Conservation (phyloP, 2,113 vertebrate genomes). For the Silurus glanis region DNA sequence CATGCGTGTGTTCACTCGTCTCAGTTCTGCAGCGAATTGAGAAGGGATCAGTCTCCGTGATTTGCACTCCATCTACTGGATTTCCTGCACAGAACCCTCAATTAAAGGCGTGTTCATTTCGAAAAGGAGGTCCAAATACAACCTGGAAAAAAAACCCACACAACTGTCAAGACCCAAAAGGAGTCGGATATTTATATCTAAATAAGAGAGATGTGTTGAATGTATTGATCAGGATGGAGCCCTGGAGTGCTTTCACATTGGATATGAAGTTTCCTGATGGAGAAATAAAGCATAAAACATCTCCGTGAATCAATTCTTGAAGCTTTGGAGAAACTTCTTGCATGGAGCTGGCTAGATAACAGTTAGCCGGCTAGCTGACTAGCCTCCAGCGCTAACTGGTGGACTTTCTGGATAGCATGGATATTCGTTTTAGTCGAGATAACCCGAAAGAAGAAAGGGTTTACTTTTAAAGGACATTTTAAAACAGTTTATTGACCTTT, state of each 20-base stretch:
- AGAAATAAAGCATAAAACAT: too few species aligned
- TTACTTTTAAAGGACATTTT: neutral
- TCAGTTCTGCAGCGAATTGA: neutral
- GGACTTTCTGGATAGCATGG: neutral
- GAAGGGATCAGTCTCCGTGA: neutral
- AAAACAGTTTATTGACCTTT: too few species aligned
- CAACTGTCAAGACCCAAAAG: neutral
- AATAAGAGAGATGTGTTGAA: neutral
- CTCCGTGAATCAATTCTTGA: neutral
- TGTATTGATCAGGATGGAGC: neutral
- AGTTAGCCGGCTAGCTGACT: constrained; percentile 20
- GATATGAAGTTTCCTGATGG: neutral
- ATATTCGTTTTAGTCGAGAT: too few species aligned
- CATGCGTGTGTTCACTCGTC: neutral
- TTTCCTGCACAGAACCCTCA: neutral
- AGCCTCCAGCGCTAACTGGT: neutral
- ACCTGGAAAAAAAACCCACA: neutral
- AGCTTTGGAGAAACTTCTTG: neutral
- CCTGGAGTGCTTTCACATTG: neutral
- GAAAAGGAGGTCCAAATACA: neutral
- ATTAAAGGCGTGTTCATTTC: neutral
- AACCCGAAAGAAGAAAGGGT: neutral
- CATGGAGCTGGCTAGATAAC: constrained; percentile 1
- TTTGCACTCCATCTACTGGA: neutral
- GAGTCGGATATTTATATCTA: neutral